These are phyloP conservation scores for Aphidius gifuensis DNA, from an alignment of 1,140 invertebrate genomes.

Conservation along the genomic window DNA sequence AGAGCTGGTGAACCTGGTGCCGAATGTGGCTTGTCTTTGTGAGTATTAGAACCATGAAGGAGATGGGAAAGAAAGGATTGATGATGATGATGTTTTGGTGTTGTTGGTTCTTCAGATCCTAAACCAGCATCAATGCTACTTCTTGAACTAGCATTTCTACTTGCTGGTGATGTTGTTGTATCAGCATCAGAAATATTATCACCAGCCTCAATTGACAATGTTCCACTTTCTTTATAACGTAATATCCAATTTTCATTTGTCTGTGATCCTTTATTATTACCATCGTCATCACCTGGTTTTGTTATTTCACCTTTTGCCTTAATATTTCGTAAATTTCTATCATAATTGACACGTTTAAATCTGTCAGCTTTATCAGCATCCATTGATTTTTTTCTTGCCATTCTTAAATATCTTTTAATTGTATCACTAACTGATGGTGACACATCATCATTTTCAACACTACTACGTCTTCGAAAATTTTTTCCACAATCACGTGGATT, in stretches of 20 bases:
- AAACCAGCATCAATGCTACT: constrained; percentile 58
- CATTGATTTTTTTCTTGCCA: constrained; percentile 81
- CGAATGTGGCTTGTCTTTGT: constrained; percentile 54
- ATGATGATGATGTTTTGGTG: constrained; percentile 58
- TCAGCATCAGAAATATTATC: constrained; percentile 52
- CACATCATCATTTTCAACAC: constrained; percentile 77
- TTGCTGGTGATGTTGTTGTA: constrained; percentile 51
- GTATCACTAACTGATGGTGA: constrained; percentile 82
- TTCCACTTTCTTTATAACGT: constrained; percentile 39
- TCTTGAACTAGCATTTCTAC: constrained; percentile 56
- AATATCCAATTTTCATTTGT: constrained; percentile 72
- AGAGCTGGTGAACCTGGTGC: constrained; percentile 54
- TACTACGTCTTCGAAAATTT: constrained; percentile 61
- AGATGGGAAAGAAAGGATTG: constrained; percentile 68
- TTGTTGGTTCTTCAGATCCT: constrained; percentile 51
- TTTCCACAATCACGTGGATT: constrained; percentile 37
- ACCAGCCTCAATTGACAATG: constrained; percentile 35
- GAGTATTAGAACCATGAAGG: constrained; percentile 59
- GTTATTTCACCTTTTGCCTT: constrained; percentile 74
- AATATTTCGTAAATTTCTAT: constrained; percentile 78
- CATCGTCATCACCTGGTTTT: constrained; percentile 70
- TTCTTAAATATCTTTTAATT: constrained; percentile 77
- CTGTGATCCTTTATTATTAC: constrained; percentile 69
- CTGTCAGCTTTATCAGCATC: constrained; percentile 75
- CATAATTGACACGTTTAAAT: constrained; percentile 86